Base-by-base conservation (phyloP, 2,888 invertebrate species). In the Catocala nupta region DNA sequence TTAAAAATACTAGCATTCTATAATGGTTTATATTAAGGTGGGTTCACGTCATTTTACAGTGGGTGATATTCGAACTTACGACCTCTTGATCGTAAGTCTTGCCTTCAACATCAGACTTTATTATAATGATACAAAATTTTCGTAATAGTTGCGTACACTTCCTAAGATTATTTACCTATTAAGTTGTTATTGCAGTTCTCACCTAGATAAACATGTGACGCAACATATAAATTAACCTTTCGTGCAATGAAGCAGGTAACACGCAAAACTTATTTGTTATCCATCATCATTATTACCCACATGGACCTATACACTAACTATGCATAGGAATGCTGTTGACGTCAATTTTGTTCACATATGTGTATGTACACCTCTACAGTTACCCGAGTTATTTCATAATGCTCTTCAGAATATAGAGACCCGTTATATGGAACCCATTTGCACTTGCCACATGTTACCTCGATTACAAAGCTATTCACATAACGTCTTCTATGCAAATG, bases 361-460 rank as follows among this genome's bases (percentile, higher is more conserved):
- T 60, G 50, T 63, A 12, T 34, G 44, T 50, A 42, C 55, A 63
- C 72, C 61, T 74, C 59, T 70, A 79, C 81, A 77, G 83, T 81
- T 84, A 82, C 73, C 68, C 72, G 73, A 78, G 76, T 77, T 75
- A 80, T 84, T 80, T 81, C 78, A 77, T 82, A 82, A 83, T 82
- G 77, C 70, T 78, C 77, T 74, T 80, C 78, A 83, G 83, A 84
- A 82, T 77, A 82, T 78, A 80, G 78, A 83, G 80, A 77, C 74
- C 90, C 91, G 91, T 90, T 91, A 91, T 83, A 79, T 82, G 83
- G 84, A 88, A 84, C 82, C 84, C 87, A 91, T 90, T 91, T 89
- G 87, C 87, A 86, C 83, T 86, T 85, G 81, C 82, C 82, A 77
- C 84, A 86, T 87, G 87, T 86, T 88, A 82, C 88, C 85, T 86